Conservation (phyloP, 2,113 vertebrate genomes). For the Colaptes auratus region DNA sequence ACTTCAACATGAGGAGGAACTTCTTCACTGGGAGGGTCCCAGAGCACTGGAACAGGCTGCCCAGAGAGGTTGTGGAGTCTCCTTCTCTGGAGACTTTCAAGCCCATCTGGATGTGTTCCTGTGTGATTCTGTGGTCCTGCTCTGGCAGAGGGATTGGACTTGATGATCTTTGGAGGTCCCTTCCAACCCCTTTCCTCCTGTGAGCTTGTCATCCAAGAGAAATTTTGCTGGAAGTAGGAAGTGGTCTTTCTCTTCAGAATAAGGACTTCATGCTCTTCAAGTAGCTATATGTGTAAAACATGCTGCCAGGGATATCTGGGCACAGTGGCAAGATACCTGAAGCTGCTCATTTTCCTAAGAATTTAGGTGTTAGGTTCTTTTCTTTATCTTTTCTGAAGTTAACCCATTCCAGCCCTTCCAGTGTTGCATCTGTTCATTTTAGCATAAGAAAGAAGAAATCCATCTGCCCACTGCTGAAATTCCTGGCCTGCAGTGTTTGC, state of each 20-base stretch:
- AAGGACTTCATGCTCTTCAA: neutral
- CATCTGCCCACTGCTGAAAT: slow-evolving; percentile 1
- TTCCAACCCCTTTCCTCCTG: too few species aligned
- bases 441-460: neutral
- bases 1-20: too few species aligned
- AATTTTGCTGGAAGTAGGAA: neutral
- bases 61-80: too few species aligned
- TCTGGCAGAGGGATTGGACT: too few species aligned
- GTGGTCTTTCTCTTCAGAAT: neutral
- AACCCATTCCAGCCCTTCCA: neutral
- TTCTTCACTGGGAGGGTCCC: too few species aligned
- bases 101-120: too few species aligned
- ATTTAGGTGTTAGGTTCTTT: neutral
- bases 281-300: neutral
- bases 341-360: neutral
- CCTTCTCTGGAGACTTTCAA: too few species aligned
- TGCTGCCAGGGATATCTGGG: neutral
- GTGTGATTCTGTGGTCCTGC: too few species aligned
- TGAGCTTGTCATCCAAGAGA: neutral
- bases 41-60: too few species aligned
- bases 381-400: neutral
- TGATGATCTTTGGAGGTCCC: too few species aligned
- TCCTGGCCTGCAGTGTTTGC: neutral
- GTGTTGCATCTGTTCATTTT: neutral
- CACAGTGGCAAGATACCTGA: neutral